Evolutionary conservation across 2,113 vertebrate species (phyloP).

Genomic region (Acrocephalus kingi): DNA sequence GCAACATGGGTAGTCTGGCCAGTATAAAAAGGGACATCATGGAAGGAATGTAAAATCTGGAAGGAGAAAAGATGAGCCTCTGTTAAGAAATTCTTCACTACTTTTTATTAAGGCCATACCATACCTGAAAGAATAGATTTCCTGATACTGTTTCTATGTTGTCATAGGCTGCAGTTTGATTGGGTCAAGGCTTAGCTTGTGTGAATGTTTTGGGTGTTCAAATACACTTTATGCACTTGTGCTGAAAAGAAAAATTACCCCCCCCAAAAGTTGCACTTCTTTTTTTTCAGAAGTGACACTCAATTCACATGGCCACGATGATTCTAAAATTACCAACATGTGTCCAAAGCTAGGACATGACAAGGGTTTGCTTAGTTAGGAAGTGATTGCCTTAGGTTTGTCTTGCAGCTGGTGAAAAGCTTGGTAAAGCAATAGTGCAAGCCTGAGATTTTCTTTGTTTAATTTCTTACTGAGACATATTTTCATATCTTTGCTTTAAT

Average conservation of each 20-base stretch:
- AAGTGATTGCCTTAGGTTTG: background rate
- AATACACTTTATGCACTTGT: background rate
- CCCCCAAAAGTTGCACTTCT: background rate
- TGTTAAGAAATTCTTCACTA: background rate
- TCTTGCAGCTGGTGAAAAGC: background rate
- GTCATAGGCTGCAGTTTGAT: background rate
- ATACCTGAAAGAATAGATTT: background rate
- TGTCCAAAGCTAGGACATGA: slow-evolving; percentile 13
- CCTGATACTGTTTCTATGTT: background rate
- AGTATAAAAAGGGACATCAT: background rate
- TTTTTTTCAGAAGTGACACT: background rate
- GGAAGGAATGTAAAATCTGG: background rate
- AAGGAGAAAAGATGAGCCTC: background rate
- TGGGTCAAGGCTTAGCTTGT: background rate
- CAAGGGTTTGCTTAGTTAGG: background rate
- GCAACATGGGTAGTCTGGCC: background rate
- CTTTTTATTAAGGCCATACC: background rate
- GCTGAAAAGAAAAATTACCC: background rate
- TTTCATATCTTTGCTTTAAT: slow-evolving; percentile 10
- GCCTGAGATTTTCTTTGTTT: background rate
- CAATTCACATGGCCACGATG: background rate
- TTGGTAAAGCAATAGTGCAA: slow-evolving; percentile 16
- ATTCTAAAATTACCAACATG: slow-evolving; percentile 19
- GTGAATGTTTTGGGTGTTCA: background rate
- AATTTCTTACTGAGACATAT: background rate